phyloP scores from a whole-genome alignment of 2,797 vertebrate species.

The Spondyliosoma cantharus region DNA sequence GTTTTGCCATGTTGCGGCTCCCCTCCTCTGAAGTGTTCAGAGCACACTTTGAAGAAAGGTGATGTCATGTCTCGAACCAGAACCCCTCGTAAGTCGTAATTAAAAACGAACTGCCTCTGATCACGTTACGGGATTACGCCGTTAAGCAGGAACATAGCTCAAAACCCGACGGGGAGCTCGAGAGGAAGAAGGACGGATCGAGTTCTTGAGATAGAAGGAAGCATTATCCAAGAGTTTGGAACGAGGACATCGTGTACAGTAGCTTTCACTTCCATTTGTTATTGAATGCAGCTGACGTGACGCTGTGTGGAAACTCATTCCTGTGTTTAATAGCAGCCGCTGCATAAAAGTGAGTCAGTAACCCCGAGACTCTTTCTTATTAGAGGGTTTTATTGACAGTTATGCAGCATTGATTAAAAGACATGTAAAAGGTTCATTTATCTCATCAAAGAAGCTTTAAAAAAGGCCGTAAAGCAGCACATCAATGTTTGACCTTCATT shows the following conservation, averaged over 20 bases:
- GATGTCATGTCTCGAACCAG: conserved; percentile 67
- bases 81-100: conserved; percentile 60
- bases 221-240: not conserved
- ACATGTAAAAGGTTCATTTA: not conserved
- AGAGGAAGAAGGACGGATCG: not conserved
- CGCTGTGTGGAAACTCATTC: conserved; percentile 1
- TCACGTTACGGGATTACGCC: conserved; percentile 63
- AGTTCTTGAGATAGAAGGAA: conserved; percentile 12
- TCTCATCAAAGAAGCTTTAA: not conserved
- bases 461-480: not conserved
- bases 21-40: conserved; percentile 27
- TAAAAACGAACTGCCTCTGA: conserved; percentile 68
- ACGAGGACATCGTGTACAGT: not conserved
- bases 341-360: not conserved
- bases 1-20: conserved; percentile 66
- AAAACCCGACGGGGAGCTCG: conserved; percentile 30
- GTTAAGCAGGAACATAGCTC: conserved; percentile 45
- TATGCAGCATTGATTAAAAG: not conserved
- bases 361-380: not conserved
- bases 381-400: not conserved
- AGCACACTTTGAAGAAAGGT: conserved; percentile 62
- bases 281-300: too few relatives aligned
- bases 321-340: not conserved
- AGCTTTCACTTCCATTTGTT: not conserved
- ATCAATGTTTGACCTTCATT: not conserved